Conservation (phyloP, 2,113 vertebrate genomes). For the Prinia subflava region DNA sequence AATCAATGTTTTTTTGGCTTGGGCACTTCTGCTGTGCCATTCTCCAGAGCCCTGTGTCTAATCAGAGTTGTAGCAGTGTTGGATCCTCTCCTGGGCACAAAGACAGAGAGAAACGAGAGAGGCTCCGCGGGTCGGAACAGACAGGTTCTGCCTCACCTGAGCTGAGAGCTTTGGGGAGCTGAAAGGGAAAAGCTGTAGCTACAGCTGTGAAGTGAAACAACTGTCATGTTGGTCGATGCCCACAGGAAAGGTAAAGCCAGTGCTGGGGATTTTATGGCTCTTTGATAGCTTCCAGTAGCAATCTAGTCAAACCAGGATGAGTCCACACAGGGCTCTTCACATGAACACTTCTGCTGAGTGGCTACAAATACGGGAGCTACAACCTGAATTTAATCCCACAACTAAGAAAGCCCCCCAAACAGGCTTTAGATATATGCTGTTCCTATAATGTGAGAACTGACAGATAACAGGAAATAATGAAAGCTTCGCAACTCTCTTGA, state of each 20-base stretch:
- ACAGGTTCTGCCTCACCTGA: constrained; percentile 31
- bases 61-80: constrained; percentile 12
- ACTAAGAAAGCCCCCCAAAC: neutral
- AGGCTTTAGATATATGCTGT: neutral
- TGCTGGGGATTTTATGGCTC: neutral
- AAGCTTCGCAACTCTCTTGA: neutral
- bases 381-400: constrained; percentile 20
- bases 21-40: constrained; percentile 25
- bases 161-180: neutral
- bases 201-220: constrained; percentile 31
- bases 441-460: neutral
- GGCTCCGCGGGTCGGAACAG: constrained; percentile 59
- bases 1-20: constrained; percentile 72
- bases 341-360: constrained; percentile 16
- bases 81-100: constrained; percentile 32
- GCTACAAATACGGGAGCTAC: constrained; percentile 9
- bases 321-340: constrained; percentile 16
- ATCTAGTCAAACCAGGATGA: constrained; percentile 42
- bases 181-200: constrained; percentile 35
- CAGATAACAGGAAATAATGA: constrained; percentile 24
- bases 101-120: constrained; percentile 56
- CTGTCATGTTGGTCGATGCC: constrained; percentile 36
- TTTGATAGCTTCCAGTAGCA: constrained; percentile 40
- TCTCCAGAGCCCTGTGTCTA: constrained; percentile 23
- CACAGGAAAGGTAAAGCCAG: constrained; percentile 45